A percentile compares a stretch with the other conserved stretches of the same genome.
Conservation (phyloP, 2,797 vertebrate species). For the Arremon brunneinucha region DNA sequence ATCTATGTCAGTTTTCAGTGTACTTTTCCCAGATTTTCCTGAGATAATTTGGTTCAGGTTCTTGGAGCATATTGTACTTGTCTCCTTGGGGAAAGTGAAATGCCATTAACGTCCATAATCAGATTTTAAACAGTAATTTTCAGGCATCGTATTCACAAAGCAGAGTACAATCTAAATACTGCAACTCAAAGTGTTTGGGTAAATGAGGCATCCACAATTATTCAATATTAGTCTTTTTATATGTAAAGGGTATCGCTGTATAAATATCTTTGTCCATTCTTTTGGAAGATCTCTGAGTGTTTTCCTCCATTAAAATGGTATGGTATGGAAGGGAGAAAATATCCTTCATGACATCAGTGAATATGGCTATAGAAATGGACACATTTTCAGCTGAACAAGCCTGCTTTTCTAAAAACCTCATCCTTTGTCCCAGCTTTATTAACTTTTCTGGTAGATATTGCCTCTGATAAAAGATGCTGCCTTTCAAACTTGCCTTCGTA, state of each 20-base stretch:
- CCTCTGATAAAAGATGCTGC: neutral
- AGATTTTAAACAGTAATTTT: neutral
- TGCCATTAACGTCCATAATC: neutral
- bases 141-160: neutral
- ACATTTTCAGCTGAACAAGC: neutral
- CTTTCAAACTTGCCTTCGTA: slow-evolving; percentile 4
- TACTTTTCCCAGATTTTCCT: neutral
- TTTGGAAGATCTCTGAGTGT: neutral
- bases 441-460: neutral
- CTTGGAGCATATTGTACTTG: neutral
- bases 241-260: neutral
- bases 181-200: neutral
- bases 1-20: neutral
- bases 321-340: neutral
- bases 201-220: neutral
- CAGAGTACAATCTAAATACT: neutral
- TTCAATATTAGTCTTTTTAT: neutral
- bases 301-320: neutral
- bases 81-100: neutral
- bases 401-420: neutral
- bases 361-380: neutral
- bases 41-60: neutral
- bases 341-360: neutral
- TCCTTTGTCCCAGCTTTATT: slow-evolving; percentile 26
- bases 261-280: neutral